A percentile compares a stretch with the other conserved stretches of the same genome.
phyloP scores from a whole-genome alignment of 1,140 invertebrate genomes.

The Leptinotarsa undecemlineata region DNA sequence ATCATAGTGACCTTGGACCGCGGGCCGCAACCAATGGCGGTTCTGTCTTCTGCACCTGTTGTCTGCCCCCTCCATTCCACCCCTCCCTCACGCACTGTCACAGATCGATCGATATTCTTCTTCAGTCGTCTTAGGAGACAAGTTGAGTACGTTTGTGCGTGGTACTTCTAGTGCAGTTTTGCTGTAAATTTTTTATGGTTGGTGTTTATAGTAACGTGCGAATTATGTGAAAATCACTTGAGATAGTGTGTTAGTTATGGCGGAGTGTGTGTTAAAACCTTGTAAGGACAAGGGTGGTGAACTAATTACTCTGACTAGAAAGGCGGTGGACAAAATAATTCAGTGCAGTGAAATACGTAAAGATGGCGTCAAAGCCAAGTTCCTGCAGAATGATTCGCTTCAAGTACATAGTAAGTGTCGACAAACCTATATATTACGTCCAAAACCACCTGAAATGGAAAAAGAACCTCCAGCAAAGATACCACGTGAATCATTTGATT shows the following conservation, averaged over 20 bases:
- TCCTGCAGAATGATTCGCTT: constrained; percentile 12
- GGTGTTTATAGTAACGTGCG: constrained; percentile 11
- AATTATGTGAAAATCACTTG: constrained; percentile 11
- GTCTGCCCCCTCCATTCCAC: constrained; percentile 5
- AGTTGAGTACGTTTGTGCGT: constrained; percentile 3
- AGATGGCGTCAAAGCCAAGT: constrained; percentile 12
- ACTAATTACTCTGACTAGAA: constrained; percentile 9
- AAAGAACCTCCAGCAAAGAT: constrained; percentile 9
- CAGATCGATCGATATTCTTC: constrained; percentile 11
- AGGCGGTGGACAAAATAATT: constrained; percentile 12
- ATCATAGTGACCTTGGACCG: constrained; percentile 10
- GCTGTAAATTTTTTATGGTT: constrained; percentile 9
- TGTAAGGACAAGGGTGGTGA: constrained; percentile 10
- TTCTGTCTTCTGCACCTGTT: constrained; percentile 11
- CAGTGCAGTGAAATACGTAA: constrained; percentile 13
- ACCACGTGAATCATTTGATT: constrained; percentile 13
- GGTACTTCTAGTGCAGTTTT: constrained; percentile 11
- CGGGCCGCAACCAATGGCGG: constrained; percentile 10
- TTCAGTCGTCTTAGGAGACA: constrained; percentile 11
- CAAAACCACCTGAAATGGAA: constrained; percentile 13
- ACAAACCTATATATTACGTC: constrained; percentile 11
- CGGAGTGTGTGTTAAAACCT: constrained; percentile 9
- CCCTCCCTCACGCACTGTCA: constrained; percentile 10
- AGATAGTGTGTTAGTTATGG: constrained; percentile 11
- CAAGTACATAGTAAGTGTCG: constrained; percentile 13